These are phyloP conservation scores for Leptodactylus fallax DNA, from an alignment of 2,797 vertebrate species.

Conservation along the genomic window DNA sequence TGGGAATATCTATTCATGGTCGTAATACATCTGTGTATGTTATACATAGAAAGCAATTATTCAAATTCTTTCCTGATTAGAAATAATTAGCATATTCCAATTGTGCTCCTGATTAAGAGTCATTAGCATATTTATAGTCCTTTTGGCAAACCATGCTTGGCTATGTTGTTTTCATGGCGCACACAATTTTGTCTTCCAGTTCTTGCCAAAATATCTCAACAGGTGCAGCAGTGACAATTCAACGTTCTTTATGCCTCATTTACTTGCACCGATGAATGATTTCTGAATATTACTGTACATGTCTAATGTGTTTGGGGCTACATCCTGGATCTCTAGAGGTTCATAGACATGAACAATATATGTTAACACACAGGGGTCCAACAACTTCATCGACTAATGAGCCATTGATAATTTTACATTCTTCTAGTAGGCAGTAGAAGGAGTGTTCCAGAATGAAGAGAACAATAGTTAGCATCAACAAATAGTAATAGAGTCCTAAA, in stretches of 20 bases:
- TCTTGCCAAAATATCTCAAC: constrained; percentile 35
- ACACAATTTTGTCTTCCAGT: not conserved
- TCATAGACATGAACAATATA: not conserved
- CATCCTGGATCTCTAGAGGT: not conserved
- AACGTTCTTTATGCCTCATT: not conserved
- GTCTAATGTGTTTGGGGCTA: not conserved
- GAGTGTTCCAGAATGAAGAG: no score
- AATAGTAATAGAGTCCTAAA: not conserved
- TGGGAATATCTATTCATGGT: constrained; percentile 18
- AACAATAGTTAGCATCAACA: not conserved
- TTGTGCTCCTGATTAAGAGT: constrained; percentile 26
- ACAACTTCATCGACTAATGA: not conserved
- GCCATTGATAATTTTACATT: not conserved
- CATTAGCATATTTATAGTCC: constrained; percentile 35
- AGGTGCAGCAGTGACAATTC: constrained; percentile 1
- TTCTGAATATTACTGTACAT: not conserved
- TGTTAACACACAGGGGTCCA: not conserved
- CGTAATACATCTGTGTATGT: constrained; percentile 19
- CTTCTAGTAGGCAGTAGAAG: not conserved
- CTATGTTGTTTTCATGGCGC: constrained; percentile 25
- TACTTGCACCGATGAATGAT: not conserved
- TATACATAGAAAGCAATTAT: constrained; percentile 31
- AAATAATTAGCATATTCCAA: constrained; percentile 20
- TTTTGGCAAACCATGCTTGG: constrained; percentile 14
- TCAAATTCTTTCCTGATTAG: constrained; percentile 34